These are phyloP conservation scores for Ataeniobius toweri DNA, from an alignment of 2,797 vertebrate species.

Conservation along the genomic window DNA sequence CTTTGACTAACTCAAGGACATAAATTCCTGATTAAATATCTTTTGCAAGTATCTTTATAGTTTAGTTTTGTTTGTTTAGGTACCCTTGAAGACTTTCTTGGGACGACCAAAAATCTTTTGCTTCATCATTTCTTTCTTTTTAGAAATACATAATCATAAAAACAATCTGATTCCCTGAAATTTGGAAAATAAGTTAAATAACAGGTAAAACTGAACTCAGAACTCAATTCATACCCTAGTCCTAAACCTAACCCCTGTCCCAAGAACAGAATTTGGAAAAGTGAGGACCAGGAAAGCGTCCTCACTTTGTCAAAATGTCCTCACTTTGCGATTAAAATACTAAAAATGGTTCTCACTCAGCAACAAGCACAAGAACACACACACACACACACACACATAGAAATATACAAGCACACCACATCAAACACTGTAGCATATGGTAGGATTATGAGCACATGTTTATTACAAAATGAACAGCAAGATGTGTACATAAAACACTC, in stretches of 20 bases:
- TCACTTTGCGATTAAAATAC: too few relatives aligned
- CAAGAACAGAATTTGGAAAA: too few relatives aligned
- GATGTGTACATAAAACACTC: slow-evolving; percentile 26
- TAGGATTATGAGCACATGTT: slow-evolving; percentile 22
- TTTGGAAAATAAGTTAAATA: slow-evolving; percentile 7
- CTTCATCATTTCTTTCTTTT: neutral
- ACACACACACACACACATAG: slow-evolving; percentile 7
- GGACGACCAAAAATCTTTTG: neutral
- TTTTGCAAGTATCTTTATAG: neutral
- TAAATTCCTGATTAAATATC: neutral
- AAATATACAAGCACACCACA: slow-evolving; percentile 28
- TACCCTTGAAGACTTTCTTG: neutral
- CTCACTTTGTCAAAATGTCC: too few relatives aligned
- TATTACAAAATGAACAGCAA: slow-evolving; percentile 9
- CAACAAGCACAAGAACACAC: slow-evolving; percentile 19
- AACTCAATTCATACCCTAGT: too few relatives aligned
- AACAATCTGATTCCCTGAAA: neutral
- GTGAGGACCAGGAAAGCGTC: too few relatives aligned
- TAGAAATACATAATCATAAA: neutral
- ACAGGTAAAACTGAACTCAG: slow-evolving; percentile 1
- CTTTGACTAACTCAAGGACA: neutral
- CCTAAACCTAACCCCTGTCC: too few relatives aligned
- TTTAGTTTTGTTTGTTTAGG: neutral
- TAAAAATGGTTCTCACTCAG: too few relatives aligned
- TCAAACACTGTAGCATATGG: slow-evolving; percentile 22